Conservation (phyloP, 2,113 vertebrate genomes). For the Thryonomys swinderianus region DNA sequence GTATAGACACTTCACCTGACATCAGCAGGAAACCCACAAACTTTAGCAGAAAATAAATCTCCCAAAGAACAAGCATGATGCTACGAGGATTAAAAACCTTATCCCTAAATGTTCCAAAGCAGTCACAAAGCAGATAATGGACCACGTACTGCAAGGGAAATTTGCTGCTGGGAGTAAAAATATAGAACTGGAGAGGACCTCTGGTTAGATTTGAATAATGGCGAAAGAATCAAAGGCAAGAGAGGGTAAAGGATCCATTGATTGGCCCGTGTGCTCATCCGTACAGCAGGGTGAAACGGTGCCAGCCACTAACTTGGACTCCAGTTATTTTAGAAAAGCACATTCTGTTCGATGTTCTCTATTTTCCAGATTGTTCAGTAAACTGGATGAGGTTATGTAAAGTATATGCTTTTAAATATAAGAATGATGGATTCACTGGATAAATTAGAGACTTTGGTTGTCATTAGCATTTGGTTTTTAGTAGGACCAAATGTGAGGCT, state of each 20-base stretch:
- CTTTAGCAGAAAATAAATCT: conserved; percentile 77
- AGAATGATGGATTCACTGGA: neutral
- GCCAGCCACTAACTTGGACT: conserved; percentile 36
- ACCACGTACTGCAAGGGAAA: conserved; percentile 48
- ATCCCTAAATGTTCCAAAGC: conserved; percentile 68
- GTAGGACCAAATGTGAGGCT: neutral
- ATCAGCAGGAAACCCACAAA: conserved; percentile 73
- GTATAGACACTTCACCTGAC: conserved; percentile 58
- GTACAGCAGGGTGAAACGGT: neutral
- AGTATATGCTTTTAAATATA: neutral
- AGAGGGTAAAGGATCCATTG: conserved; percentile 10
- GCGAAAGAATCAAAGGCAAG: conserved; percentile 54
- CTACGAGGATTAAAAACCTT: conserved; percentile 75
- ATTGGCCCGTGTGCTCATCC: neutral
- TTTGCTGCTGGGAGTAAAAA: conserved; percentile 53
- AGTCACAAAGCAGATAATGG: conserved; percentile 66
- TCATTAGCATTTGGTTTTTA: conserved; percentile 4
- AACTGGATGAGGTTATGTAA: neutral
- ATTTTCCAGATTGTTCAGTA: conserved; percentile 30
- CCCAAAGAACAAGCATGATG: conserved; percentile 66
- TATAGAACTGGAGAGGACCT: conserved; percentile 48
- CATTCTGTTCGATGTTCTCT: neutral
- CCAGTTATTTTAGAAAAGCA: conserved; percentile 23
- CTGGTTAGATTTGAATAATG: conserved; percentile 67
- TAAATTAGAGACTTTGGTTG: neutral